Base-by-base conservation (phyloP, 2,113 vertebrate genomes). In the Amazona vittata region DNA sequence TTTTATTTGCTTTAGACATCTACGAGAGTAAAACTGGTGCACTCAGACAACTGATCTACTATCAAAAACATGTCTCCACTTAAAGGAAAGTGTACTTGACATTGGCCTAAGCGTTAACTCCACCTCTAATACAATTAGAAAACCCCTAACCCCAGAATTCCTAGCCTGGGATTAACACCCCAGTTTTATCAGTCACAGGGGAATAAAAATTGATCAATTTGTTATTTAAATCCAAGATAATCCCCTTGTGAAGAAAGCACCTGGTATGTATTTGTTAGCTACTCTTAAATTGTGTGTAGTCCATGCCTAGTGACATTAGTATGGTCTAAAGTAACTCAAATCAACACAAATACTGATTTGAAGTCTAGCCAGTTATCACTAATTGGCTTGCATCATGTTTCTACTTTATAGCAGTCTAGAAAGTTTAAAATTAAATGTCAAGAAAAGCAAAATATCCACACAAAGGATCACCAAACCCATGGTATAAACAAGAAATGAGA, bases 71-170 rank as follows among this genome's bases (percentile, higher is more conserved):
- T 1, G 1, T 3, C n/a, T 55, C 22, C 8, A 5, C 29, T 75
- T 67, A 59, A 78, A 91, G 21, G 12, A 19, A 77, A 73, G 60
- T 11, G 41, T 49, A 4, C 26, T 20, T 31, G 55, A 17, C 19
- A 52, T 3, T 26, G 25, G 12, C 9, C 53, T 57, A 65, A 83
- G 44, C 16, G 49, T 49, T 49, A 89, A 35, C 26, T 83, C 59
- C 12, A 11, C 17, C 53, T 74, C 52, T 64, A n/a, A 75, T 6
- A 10, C 22, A 89, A 62, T 21, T 6, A 43, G 28, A 69, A 57
- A 78, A n/a, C 1, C 0, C 11, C 6, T n/a, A 62, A 57, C 88
- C 43, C 59, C 3, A 0, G 24, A 68, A 62, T 22, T 96, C 24
- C 57, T 76, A 67, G 22, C 20, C 37, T 57, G 46, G 19, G 33